Evolutionary conservation across 2,888 invertebrate species (phyloP).

Genomic region (Sicus ferrugineus): DNA sequence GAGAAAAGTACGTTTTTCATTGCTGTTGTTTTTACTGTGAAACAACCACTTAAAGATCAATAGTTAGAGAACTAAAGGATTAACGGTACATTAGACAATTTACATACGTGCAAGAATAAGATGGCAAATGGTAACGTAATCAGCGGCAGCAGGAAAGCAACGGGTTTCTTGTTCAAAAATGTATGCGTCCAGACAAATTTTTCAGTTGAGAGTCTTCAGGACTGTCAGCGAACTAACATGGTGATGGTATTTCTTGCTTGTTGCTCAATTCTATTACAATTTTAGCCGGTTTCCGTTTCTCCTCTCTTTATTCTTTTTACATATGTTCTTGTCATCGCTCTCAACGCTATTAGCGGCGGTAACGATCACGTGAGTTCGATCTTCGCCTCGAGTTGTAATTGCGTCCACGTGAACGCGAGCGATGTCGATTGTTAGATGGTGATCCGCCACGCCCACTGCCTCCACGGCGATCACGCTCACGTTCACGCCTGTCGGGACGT

Average conservation of each 20-base stretch:
- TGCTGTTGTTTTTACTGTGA: constrained; percentile 11
- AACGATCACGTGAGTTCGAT: constrained; percentile 62
- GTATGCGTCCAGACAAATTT: too few species aligned
- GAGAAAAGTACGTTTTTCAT: constrained; percentile 18
- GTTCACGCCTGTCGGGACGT: constrained; percentile 50
- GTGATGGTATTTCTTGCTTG: background rate
- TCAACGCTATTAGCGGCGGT: constrained; percentile 57
- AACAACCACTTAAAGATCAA: constrained; percentile 8
- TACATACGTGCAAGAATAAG: constrained; percentile 27
- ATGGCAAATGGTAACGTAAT: background rate
- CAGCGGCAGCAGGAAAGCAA: background rate
- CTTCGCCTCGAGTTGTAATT: constrained; percentile 54
- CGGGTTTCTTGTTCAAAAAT: too few species aligned
- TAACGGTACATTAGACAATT: constrained; percentile 19
- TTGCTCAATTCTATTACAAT: background rate
- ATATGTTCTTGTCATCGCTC: background rate
- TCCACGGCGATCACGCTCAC: constrained; percentile 41
- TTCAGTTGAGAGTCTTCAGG: background rate
- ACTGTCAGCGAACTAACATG: background rate
- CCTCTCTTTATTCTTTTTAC: background rate
- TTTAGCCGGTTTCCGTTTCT: background rate
- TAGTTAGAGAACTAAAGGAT: background rate
- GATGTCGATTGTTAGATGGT: constrained; percentile 48
- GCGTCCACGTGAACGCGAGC: constrained; percentile 55
- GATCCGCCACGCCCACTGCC: constrained; percentile 38